Percentiles rank a stretch among this genome's conserved stretches.
phyloP scores from a whole-genome alignment of 2,113 vertebrate species.

The human (Homo sapiens) region GRCh38 chr5:110161501-110162000 shows the following conservation, averaged over 20 bases:
- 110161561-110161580: not conserved
- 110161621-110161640: not conserved
- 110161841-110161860: not conserved
- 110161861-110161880: not conserved
- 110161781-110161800: not conserved
- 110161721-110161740: not conserved
- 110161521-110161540: not conserved
- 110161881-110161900: not conserved
- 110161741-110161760: not conserved
- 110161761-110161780: not conserved
- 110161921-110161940: not conserved
- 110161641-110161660: not conserved
- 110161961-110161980: not conserved
- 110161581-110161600: not conserved
- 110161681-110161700: not conserved
- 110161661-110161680: not conserved
- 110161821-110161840: not conserved
- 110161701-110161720: not conserved
- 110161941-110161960: not conserved
- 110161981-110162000: not conserved
- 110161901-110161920: not conserved
- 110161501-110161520: not conserved
- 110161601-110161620: not conserved
- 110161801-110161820: conserved; percentile 16
- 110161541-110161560: not conserved